A percentile compares a stretch with the other conserved stretches of the same genome.
phyloP scores from a whole-genome alignment of 2,797 vertebrate species.

The Eutrigla gurnardus region DNA sequence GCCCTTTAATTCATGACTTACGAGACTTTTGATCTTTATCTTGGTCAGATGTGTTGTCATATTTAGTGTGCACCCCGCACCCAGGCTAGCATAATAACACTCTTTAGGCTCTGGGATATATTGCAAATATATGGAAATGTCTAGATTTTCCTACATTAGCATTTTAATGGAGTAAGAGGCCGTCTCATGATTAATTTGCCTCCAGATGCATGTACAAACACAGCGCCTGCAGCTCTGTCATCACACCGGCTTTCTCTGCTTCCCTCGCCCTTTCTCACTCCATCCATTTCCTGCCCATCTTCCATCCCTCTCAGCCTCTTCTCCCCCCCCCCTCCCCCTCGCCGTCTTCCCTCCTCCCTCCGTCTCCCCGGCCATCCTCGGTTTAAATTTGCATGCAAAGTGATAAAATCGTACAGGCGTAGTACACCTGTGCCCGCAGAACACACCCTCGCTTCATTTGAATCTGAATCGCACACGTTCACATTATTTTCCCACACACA shows the following conservation, averaged over 20 bases:
- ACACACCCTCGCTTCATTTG: slow-evolving; percentile 57
- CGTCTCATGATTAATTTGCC: slow-evolving; percentile 80
- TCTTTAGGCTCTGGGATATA: slow-evolving; percentile 69
- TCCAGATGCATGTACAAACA: slow-evolving; percentile 80
- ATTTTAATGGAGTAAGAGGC: slow-evolving; percentile 83
- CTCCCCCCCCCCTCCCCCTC: not conserved
- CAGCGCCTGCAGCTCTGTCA: slow-evolving; percentile 69
- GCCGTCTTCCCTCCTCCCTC: slow-evolving; percentile 29
- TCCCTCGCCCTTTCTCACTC: slow-evolving; percentile 44
- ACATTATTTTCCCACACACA: slow-evolving; percentile 15
- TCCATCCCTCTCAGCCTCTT: slow-evolving; percentile 35
- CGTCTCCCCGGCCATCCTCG: slow-evolving; percentile 32
- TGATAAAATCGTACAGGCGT: slow-evolving; percentile 75
- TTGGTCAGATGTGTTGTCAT: slow-evolving; percentile 46
- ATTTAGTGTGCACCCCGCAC: slow-evolving; percentile 53
- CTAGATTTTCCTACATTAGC: slow-evolving; percentile 81
- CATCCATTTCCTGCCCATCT: slow-evolving; percentile 51
- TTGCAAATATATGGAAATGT: slow-evolving; percentile 79
- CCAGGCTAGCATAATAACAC: slow-evolving; percentile 59
- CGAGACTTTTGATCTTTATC: slow-evolving; percentile 57
- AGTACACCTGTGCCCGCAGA: slow-evolving; percentile 72
- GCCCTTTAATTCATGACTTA: slow-evolving; percentile 30
- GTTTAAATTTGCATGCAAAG: slow-evolving; percentile 78
- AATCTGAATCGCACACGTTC: slow-evolving; percentile 47
- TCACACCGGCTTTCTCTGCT: slow-evolving; percentile 62